Percentiles rank a stretch among this genome's conserved stretches.
These are phyloP conservation scores for Octodon degus DNA, from an alignment of 2,113 vertebrate genomes.

Conservation along the genomic window DNA sequence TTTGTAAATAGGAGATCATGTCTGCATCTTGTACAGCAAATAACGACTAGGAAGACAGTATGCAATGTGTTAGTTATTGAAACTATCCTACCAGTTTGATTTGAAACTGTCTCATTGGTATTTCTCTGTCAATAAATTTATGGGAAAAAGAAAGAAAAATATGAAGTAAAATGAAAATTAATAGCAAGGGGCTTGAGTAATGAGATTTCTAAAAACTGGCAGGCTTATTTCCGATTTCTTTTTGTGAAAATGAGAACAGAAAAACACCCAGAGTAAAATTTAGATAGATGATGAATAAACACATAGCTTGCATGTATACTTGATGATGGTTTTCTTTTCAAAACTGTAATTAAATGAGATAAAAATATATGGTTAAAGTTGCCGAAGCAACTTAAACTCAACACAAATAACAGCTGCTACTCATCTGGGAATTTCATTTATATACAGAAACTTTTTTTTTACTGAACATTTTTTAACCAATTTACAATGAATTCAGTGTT, in stretches of 20 bases:
- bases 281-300: conserved; percentile 39
- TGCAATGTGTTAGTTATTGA: too few species aligned
- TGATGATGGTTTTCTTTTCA: conserved; percentile 72
- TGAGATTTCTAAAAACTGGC: not conserved
- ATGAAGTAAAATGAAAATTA: not conserved
- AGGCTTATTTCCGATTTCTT: not conserved
- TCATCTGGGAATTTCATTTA: conserved; percentile 66
- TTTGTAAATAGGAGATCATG: too few species aligned
- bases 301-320: conserved; percentile 40
- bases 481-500: not conserved
- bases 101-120: too few species aligned
- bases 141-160: not conserved
- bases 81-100: too few species aligned
- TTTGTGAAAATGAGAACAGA: not conserved
- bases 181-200: not conserved
- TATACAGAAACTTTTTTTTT: conserved; percentile 4
- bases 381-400: conserved; percentile 67
- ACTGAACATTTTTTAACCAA: not conserved
- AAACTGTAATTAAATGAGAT: conserved; percentile 79
- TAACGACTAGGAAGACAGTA: too few species aligned
- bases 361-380: conserved; percentile 77
- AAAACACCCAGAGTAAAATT: not conserved
- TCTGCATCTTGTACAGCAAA: too few species aligned
- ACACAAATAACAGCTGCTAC: conserved; percentile 76
- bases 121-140: too few species aligned